phyloP scores from a whole-genome alignment of 2,888 invertebrate species.

The Metopia argyrocephala region DNA sequence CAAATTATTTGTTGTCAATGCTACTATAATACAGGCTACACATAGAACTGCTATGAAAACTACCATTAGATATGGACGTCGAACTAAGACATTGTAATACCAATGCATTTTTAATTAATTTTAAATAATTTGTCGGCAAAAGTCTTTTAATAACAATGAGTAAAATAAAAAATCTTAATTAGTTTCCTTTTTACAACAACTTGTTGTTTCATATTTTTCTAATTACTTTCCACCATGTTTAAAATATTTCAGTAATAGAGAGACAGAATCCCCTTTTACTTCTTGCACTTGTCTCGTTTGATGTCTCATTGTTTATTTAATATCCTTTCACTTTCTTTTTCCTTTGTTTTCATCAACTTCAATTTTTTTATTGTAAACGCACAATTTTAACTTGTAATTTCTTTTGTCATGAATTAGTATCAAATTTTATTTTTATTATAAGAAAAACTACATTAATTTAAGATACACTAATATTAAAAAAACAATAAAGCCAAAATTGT shows the following conservation, averaged over 20 bases:
- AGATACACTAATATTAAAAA: constrained; percentile 8
- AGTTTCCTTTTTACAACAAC: constrained; percentile 17
- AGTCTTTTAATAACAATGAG: neutral
- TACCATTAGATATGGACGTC: constrained; percentile 84
- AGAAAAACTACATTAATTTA: neutral
- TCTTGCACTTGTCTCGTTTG: constrained; percentile 8
- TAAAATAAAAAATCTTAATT: neutral
- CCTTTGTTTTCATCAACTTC: neutral
- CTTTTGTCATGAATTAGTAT: neutral
- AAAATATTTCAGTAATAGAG: constrained; percentile 19
- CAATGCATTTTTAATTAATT: constrained; percentile 77
- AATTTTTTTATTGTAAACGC: constrained; percentile 21
- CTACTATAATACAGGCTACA: constrained; percentile 83
- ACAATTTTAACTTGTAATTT: neutral
- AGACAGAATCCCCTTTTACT: neutral
- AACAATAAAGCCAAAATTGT: neutral
- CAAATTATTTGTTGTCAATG: constrained; percentile 82
- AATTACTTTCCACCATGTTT: neutral
- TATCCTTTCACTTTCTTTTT: constrained; percentile 1
- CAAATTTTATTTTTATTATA: neutral
- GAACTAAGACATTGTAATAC: constrained; percentile 84
- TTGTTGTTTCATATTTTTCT: constrained; percentile 37
- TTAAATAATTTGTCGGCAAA: neutral
- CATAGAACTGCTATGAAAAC: constrained; percentile 82
- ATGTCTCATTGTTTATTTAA: constrained; percentile 24